Evolutionary conservation across 1,140 invertebrate genomes (phyloP).

Genomic region (Oreohelix idahoensis): DNA sequence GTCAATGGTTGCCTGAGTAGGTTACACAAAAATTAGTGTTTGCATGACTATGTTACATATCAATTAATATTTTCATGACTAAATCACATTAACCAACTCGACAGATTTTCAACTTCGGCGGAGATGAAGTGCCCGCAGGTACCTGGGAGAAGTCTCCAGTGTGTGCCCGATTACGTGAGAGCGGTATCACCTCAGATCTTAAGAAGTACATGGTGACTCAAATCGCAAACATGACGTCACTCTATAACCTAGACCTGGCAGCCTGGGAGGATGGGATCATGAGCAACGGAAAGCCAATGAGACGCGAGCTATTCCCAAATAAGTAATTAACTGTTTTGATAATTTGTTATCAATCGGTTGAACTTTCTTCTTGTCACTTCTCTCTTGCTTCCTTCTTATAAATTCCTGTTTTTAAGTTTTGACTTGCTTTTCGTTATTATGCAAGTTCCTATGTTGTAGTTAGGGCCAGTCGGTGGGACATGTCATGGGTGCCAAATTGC

Average conservation of each 20-base stretch:
- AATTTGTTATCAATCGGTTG: too few species aligned
- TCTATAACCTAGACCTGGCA: conserved; percentile 50
- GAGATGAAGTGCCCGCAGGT: conserved; percentile 61
- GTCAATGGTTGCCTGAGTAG: too few species aligned
- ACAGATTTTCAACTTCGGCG: conserved; percentile 62
- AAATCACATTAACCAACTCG: too few species aligned
- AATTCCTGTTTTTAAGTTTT: too few species aligned
- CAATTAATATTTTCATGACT: too few species aligned
- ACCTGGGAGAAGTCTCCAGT: conserved; percentile 59
- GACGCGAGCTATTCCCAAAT: conserved; percentile 32
- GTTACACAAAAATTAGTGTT: too few species aligned
- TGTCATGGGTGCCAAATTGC: too few species aligned
- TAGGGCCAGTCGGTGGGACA: too few species aligned
- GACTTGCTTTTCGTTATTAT: too few species aligned
- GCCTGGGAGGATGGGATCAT: conserved; percentile 64
- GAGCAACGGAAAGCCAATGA: conserved; percentile 48
- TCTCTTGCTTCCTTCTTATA: too few species aligned
- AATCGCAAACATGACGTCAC: conserved; percentile 49
- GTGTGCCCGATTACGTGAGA: conserved; percentile 47
- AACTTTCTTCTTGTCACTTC: too few species aligned
- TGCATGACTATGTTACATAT: too few species aligned
- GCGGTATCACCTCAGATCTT: conserved; percentile 22
- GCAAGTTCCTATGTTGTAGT: neutral
- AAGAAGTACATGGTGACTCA: conserved; percentile 55
- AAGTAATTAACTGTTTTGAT: neutral